phyloP scores from a whole-genome alignment of 2,797 vertebrate species.

The Meda fulgida region DNA sequence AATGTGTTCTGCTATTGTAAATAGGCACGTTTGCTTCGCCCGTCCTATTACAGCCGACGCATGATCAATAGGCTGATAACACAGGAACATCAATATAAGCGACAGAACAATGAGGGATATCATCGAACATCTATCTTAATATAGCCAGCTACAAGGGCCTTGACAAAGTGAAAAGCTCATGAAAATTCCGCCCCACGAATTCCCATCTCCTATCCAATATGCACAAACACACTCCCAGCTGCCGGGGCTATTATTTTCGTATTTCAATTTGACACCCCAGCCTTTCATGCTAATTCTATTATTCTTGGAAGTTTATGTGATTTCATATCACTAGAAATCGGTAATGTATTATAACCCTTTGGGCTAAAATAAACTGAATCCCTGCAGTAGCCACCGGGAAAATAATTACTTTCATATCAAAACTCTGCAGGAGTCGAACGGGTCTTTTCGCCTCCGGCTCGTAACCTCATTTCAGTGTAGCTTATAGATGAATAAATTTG shows the following conservation, averaged over 20 bases:
- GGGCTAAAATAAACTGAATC: conserved; percentile 97
- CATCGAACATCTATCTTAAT: conserved; percentile 99
- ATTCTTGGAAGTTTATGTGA: conserved; percentile 99
- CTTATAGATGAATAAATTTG: conserved; percentile 98
- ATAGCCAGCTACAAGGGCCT: conserved; percentile 98
- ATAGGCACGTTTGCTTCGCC: conserved; percentile 98
- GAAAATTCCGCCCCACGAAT: conserved; percentile 99
- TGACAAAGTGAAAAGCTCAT: conserved; percentile 98
- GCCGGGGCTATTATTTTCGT: conserved; percentile 99
- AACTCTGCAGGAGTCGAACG: conserved; percentile 99
- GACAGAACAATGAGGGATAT: conserved; percentile 99
- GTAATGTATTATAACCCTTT: conserved; percentile 99
- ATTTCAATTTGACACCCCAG: conserved; percentile 99
- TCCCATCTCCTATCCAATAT: conserved; percentile 96
- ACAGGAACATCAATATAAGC: conserved; percentile 99
- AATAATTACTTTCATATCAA: conserved; percentile 99
- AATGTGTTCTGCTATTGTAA: conserved; percentile 99
- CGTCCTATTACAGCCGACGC: conserved; percentile 99
- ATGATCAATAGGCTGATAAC: conserved; percentile 99
- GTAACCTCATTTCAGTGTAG: conserved; percentile 90
- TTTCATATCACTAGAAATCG: conserved; percentile 99
- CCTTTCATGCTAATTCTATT: conserved; percentile 99
- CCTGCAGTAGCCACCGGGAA: conserved; percentile 99
- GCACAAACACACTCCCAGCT: conserved; percentile 98
- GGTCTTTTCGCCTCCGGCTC: conserved; percentile 95